Conservation (phyloP, 2,888 invertebrate species). For the Bombyx huttoni region DNA sequence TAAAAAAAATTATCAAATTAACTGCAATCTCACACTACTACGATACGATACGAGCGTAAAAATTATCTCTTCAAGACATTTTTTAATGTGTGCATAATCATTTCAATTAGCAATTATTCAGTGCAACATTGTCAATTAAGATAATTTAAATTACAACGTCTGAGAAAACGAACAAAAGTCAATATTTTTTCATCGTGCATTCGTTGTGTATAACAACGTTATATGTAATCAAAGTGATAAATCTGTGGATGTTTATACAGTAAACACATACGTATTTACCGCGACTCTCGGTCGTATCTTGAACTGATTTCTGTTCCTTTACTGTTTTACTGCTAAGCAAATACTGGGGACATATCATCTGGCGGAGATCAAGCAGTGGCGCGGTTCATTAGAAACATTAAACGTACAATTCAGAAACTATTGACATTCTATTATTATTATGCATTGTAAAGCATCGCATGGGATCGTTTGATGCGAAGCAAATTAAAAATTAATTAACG, state of each 20-base stretch:
- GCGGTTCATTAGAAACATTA: too few species aligned
- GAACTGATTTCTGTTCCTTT: too few species aligned
- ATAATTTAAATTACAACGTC: background rate
- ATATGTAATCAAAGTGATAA: background rate
- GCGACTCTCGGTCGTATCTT: too few species aligned
- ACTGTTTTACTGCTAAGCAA: too few species aligned
- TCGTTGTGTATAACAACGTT: background rate
- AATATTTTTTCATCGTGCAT: slow-evolving; percentile 3
- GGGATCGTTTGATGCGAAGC: too few species aligned
- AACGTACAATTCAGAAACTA: too few species aligned
- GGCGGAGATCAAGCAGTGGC: too few species aligned
- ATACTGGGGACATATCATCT: too few species aligned
- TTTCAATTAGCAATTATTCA: background rate
- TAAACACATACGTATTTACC: too few species aligned
- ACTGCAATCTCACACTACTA: background rate
- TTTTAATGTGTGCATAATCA: background rate
- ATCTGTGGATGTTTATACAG: background rate
- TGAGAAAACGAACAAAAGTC: background rate
- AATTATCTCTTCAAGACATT: background rate
- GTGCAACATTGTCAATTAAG: background rate
- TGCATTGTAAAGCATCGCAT: too few species aligned
- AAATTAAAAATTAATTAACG: background rate
- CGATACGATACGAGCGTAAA: background rate
- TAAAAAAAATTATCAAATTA: background rate
- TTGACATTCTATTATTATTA: too few species aligned